A percentile compares a stretch with the other conserved stretches of the same genome.
phyloP scores from a whole-genome alignment of 2,888 invertebrate species.

The Cyclophora albipunctata region DNA sequence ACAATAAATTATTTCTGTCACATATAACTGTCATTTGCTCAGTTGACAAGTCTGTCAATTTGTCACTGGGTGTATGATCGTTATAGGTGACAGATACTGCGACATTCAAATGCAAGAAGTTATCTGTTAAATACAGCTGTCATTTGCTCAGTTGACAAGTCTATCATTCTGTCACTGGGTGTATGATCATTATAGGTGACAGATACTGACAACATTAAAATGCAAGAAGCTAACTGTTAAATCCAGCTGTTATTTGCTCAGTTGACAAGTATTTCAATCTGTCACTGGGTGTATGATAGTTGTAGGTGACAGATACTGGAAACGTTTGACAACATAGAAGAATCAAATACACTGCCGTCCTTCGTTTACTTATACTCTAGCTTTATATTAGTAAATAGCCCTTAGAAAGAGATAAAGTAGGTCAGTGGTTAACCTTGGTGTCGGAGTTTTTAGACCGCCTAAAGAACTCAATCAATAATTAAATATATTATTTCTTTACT shows the following conservation, averaged over 20 bases:
- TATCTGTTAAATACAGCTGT: not conserved
- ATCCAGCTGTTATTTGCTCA: constrained; percentile 2
- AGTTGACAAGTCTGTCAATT: constrained; percentile 13
- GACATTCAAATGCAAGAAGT: not conserved
- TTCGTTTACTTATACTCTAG: not conserved
- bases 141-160: constrained; percentile 15
- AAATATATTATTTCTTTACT: not conserved
- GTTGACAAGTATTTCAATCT: constrained; percentile 10
- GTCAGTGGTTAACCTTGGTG: no score
- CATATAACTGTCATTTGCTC: constrained; percentile 6
- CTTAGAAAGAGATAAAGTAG: no score
- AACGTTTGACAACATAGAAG: not conserved
- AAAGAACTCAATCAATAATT: not conserved
- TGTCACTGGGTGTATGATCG: constrained; percentile 16
- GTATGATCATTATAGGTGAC: constrained; percentile 9
- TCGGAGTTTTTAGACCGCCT: no score
- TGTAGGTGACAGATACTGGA: constrained; percentile 4
- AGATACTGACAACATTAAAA: not conserved
- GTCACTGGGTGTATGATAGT: constrained; percentile 19
- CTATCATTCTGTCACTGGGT: constrained; percentile 14
- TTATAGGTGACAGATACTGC: not conserved
- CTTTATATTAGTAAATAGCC: not conserved
- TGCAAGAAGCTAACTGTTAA: not conserved
- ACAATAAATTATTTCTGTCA: not conserved
- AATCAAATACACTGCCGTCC: no score